Evolutionary conservation across 2,113 vertebrate species (phyloP).

Genomic region (western clawed frog (Xenopus tropicalis)): UCB_Xtro_10.0 CM004445.2:51080001-51080500

Average conservation of each 20-base stretch:
- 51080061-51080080: no score
- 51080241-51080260: conserved; percentile 26
- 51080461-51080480: conserved; percentile 35
- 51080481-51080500: neutral
- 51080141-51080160: conserved; percentile 45
- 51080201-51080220: conserved; percentile 28
- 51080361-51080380: conserved; percentile 31
- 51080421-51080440: conserved; percentile 27
- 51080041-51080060: no score
- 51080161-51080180: conserved; percentile 23
- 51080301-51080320: conserved; percentile 22
- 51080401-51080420: conserved; percentile 18
- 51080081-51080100: no score
- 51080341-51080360: conserved; percentile 46
- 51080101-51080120: no score
- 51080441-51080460: conserved; percentile 28
- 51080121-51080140: conserved; percentile 40
- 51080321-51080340: conserved; percentile 49
- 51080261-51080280: conserved; percentile 37
- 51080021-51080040: no score
- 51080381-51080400: conserved; percentile 48
- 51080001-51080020: no score
- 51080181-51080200: conserved; percentile 26
- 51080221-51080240: conserved; percentile 35
- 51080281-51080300: conserved; percentile 40